phyloP scores from a whole-genome alignment of 2,113 vertebrate genomes.

The Physeter macrocephalus region DNA sequence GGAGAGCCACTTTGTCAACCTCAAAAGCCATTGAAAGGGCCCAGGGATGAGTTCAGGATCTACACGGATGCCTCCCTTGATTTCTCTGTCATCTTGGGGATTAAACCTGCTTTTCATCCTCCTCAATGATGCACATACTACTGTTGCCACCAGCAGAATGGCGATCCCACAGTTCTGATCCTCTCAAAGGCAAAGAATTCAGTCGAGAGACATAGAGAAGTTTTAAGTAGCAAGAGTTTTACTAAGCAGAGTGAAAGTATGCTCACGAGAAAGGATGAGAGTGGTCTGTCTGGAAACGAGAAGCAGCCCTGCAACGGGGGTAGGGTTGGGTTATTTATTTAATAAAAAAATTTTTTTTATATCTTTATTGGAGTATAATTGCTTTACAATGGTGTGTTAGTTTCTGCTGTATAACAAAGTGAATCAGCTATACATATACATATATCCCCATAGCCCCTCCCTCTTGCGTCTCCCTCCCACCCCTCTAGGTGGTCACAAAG shows the following conservation, averaged over 20 bases:
- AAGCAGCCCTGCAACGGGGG: background rate
- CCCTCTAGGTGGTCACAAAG: no score
- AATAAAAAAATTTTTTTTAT: no score
- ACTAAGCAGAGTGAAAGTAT: background rate
- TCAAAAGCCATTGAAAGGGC: background rate
- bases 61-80: background rate
- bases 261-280: background rate
- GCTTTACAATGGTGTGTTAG: no score
- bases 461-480: no score
- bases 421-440: no score
- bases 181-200: background rate
- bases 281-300: background rate
- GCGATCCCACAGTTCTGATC: background rate
- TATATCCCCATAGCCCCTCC: no score
- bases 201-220: background rate
- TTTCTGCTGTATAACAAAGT: no score
- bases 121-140: background rate
- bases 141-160: background rate
- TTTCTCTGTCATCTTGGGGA: background rate
- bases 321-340: background rate
- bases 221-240: background rate
- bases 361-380: no score
- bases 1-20: background rate
- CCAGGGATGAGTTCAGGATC: background rate
- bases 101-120: background rate